phyloP scores from a whole-genome alignment of 2,113 vertebrate species.

The Dermatemys mawii region DNA sequence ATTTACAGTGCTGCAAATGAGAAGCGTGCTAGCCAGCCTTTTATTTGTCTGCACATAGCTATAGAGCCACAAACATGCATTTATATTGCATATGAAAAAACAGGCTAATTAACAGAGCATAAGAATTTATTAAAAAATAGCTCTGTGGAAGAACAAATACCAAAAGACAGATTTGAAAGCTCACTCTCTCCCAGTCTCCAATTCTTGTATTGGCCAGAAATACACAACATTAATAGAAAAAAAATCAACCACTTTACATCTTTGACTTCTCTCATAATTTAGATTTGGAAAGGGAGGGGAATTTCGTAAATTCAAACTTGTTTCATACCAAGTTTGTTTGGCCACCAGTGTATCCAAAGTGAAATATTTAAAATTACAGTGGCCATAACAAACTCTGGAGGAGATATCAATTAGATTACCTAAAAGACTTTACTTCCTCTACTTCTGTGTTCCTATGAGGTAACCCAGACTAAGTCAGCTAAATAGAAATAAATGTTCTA shows the following conservation, averaged over 20 bases:
- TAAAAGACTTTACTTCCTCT: background rate
- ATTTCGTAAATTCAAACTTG: background rate
- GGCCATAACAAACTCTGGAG: background rate
- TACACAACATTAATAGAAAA: background rate
- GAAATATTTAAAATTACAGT: background rate
- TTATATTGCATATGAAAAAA: background rate
- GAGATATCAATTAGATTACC: background rate
- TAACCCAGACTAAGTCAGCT: background rate
- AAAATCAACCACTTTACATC: background rate
- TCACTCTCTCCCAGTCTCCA: background rate
- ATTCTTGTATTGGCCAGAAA: background rate
- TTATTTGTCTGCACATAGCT: background rate
- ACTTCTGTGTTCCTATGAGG: background rate
- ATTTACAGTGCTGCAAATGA: background rate
- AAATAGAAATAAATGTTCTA: background rate
- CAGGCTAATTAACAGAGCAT: background rate
- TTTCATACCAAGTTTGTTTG: no score
- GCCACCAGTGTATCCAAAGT: background rate
- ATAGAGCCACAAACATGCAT: background rate
- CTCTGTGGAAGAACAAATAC: slow-evolving; percentile 3
- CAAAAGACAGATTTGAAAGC: background rate
- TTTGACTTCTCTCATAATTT: background rate
- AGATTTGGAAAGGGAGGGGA: background rate
- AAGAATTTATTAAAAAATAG: background rate
- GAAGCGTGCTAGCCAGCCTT: background rate